Conservation (phyloP, 2,113 vertebrate species). For the Xiphophorus maculatus region DNA sequence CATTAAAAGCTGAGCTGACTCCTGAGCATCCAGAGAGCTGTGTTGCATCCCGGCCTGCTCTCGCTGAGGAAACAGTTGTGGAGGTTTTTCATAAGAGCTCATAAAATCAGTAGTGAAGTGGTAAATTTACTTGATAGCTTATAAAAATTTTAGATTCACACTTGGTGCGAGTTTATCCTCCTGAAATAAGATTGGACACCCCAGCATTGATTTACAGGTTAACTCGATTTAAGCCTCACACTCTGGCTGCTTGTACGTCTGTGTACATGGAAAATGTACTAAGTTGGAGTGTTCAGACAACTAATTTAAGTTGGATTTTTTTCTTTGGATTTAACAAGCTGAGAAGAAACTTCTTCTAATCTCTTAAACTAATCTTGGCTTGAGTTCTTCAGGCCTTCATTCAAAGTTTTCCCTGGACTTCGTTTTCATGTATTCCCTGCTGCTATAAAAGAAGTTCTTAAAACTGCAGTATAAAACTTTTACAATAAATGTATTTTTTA, state of each 20-base stretch:
- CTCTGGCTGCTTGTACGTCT: not conserved
- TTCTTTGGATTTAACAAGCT: too few species aligned
- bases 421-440: too few species aligned
- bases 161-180: slow-evolving; percentile 38
- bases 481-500: too few species aligned
- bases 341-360: too few species aligned
- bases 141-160: slow-evolving; percentile 49
- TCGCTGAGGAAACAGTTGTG: slow-evolving; percentile 26
- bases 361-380: too few species aligned
- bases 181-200: slow-evolving; percentile 21
- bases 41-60: slow-evolving; percentile 15
- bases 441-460: too few species aligned
- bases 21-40: slow-evolving; percentile 24
- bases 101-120: slow-evolving; percentile 32
- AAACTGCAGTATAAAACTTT: too few species aligned
- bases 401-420: too few species aligned
- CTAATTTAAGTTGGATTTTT: too few species aligned
- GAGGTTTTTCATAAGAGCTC: slow-evolving; percentile 47
- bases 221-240: not conserved
- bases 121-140: slow-evolving; percentile 48
- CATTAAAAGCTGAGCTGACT: slow-evolving; percentile 51
- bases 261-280: too few species aligned
- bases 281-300: too few species aligned
- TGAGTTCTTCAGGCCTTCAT: too few species aligned
- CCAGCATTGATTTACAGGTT: slow-evolving; percentile 15